Base-by-base conservation (phyloP, 2,888 invertebrate species). In the Baronia brevicornis region DNA sequence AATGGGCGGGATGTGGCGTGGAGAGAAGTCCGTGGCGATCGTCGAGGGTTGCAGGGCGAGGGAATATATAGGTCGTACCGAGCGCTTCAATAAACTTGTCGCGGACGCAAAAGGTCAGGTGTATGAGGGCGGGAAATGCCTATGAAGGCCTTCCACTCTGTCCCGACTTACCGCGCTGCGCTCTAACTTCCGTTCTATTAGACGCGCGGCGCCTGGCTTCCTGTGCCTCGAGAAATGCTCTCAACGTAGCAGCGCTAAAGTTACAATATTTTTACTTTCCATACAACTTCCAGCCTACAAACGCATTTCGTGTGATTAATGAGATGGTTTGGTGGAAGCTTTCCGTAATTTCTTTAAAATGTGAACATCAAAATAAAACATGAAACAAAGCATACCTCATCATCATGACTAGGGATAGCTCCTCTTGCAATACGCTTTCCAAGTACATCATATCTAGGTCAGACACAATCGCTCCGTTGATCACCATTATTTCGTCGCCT, bases 371-470 rank as follows among this genome's bases (percentile, higher is more conserved):
- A 42, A 47, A 50, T 43, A 51, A 48, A 40, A 34, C 17, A 36
- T 41, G 29, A 33, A 51, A 49, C 25, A 7, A 60, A 58, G 62
- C 48, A 39, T 77, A 88, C 89, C 97, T 90, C 91, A 98, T 95
- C 93, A 97, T 97, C 92, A 98, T 95, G 86, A 95, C 95, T 42
- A 98, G 89, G 26, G 94, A 92, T 44, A 94, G 89, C 66, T 96
- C 96, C 74, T 97, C 97, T 79, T 97, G 97, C 52, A 98, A 88
- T 44, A 97, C 94, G 66, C 95, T 95, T 82, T 98, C 98, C 70
- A 98, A 89, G 87, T 96, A 97, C 94, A 98, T 97, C 97, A 98
- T 98, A 88, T 98, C 98, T 85, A 98, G 88, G 86, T 98, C 97
- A 63, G 96, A 95, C 52, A 98, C 97, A 74, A 97, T 95, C 57